Conservation (phyloP, 30 jellyfish, hydroid and myxozoan species). For the Chrysaora quinquecirrha region DNA sequence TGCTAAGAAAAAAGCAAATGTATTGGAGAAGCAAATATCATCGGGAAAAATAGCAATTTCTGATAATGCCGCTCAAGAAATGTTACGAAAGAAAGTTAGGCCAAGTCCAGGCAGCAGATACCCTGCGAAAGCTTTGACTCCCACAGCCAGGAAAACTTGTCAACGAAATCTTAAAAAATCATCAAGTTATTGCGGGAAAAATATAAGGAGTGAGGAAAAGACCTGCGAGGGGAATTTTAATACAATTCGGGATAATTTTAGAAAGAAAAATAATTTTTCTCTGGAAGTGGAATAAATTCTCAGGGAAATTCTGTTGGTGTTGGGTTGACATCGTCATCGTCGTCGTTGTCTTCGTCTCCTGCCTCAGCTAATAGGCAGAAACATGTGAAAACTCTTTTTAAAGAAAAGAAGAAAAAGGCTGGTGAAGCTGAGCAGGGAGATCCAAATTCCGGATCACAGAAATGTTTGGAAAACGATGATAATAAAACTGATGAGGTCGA, state of each 20-base stretch:
- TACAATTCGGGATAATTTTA: too few relatives aligned
- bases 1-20: neutral
- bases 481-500: too few relatives aligned
- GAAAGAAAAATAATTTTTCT: too few relatives aligned
- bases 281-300: neutral
- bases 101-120: neutral
- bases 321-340: too few relatives aligned
- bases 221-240: too few relatives aligned
- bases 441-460: neutral
- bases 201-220: neutral
- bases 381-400: neutral
- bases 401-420: neutral
- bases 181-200: neutral
- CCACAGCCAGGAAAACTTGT: neutral
- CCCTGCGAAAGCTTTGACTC: neutral
- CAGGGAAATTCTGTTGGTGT: too few relatives aligned
- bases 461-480: neutral
- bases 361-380: neutral
- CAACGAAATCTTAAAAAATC: conserved; percentile 4
- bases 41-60: neutral
- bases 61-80: neutral
- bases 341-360: too few relatives aligned
- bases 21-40: neutral
- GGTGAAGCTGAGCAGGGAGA: neutral
- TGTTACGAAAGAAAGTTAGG: neutral